Base-by-base conservation (phyloP, 2,888 invertebrate genomes). In the Hypena proboscidalis region DNA sequence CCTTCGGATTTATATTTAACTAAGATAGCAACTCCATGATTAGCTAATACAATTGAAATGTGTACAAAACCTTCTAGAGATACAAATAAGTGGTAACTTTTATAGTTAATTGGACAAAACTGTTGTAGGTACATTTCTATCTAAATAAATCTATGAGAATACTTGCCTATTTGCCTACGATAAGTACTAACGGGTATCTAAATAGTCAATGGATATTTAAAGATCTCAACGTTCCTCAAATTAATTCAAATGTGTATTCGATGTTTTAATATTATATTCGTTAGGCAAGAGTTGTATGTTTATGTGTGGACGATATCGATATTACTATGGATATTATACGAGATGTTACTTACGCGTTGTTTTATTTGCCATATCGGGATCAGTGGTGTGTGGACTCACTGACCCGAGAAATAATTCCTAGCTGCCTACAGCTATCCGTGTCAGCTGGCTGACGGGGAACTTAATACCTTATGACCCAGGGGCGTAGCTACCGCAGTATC, bases 251-350 rank as follows among this genome's bases (percentile, higher is more conserved):
- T 62, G 66, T 75, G 70, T 79, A 78, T 66, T 81, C 72, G 75
- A 71, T 83, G 82, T 81, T 75, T 72, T 69, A 67, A 62, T 23
- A 59, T 55, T 63, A 58, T 70, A 71, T 71, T 66, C 56, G 65
- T 74, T 81, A 80, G 74, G 58, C 57, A 53, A 69, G 59, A 71
- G 59, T 71, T 74, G 66, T 76, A 73, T 52, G 66, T 80, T 69
- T 70, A 73, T 64, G 75, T 78, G 74, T 79, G 74, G 54, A 73
- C 45, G 70, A 71, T 72, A 73, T 67, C 67, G 67, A 70, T 67
- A 74, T 67, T 65, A 70, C 67, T 66, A 62, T 70, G 72, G 61
- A 66, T 65, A 83, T 77, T 85, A 85, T 84, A 86, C 47, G 79
- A 81, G 69, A 83, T 83, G 86, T 86, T 86, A 84, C 75, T 48